Percentiles rank a stretch among this genome's conserved stretches.
phyloP scores from a whole-genome alignment of 2,888 invertebrate genomes.

The Pilophorus perplexus region DNA sequence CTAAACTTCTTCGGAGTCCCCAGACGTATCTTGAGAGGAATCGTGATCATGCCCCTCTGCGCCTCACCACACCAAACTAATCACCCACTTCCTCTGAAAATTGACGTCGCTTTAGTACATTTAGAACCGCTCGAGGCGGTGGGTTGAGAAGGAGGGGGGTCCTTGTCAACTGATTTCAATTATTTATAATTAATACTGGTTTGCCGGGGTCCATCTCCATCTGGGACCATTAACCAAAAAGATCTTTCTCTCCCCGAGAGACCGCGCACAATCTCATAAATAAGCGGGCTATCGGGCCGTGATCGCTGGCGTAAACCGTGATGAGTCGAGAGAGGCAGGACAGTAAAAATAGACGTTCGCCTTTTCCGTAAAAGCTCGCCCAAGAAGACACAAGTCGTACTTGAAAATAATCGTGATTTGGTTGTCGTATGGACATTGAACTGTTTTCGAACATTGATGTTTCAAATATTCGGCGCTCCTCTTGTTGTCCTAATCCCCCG shows the following conservation, averaged over 20 bases:
- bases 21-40: constrained; percentile 20
- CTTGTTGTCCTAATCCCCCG: too few relatives aligned
- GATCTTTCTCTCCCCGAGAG: not conserved
- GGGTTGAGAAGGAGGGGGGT: too few relatives aligned
- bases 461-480: too few relatives aligned
- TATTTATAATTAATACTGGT: constrained; percentile 32
- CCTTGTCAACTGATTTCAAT: constrained; percentile 36
- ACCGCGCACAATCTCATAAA: constrained; percentile 23
- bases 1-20: constrained; percentile 29
- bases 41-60: not conserved
- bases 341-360: constrained; percentile 26
- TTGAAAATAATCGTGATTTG: too few relatives aligned
- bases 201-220: constrained; percentile 28
- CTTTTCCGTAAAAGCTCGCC: too few relatives aligned
- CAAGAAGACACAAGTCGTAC: too few relatives aligned
- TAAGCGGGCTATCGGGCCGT: constrained; percentile 26
- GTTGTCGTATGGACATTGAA: too few relatives aligned
- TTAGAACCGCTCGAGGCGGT: constrained; percentile 8
- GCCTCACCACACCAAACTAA: constrained; percentile 19
- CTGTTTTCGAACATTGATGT: too few relatives aligned
- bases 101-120: constrained; percentile 34
- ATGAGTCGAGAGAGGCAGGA: not conserved
- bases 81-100: constrained; percentile 35
- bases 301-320: constrained; percentile 32
- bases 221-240: constrained; percentile 13